phyloP scores from a whole-genome alignment of 2,113 vertebrate species.

The Cavia porcellus region DNA sequence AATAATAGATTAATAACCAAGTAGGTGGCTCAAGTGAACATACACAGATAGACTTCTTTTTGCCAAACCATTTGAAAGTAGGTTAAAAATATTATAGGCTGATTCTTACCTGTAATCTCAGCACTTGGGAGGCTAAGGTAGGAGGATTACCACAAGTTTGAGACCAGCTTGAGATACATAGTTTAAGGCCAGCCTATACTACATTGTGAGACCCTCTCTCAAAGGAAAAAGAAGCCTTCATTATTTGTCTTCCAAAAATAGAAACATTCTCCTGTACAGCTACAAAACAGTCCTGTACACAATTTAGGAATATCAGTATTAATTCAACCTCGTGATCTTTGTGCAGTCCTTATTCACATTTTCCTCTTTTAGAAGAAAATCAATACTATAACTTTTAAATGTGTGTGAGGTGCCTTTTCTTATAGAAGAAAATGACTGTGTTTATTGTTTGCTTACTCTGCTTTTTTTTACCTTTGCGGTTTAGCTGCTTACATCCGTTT shows the following conservation, averaged over 20 bases:
- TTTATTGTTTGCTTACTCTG: conserved; percentile 58
- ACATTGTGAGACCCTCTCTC: background rate
- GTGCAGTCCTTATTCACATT: background rate
- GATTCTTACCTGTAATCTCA: background rate
- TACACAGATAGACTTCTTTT: background rate
- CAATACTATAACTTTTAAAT: background rate
- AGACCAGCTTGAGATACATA: background rate
- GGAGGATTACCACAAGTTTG: background rate
- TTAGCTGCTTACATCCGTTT: conserved; percentile 97
- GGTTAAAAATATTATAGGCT: background rate
- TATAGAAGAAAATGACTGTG: background rate
- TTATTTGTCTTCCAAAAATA: conserved; percentile 25
- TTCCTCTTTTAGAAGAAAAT: conserved; percentile 11
- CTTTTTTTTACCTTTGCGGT: conserved; percentile 57
- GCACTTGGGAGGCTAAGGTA: background rate
- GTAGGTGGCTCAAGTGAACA: background rate
- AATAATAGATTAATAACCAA: background rate
- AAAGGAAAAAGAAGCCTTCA: background rate
- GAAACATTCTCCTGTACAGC: background rate
- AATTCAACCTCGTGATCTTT: conserved; percentile 26
- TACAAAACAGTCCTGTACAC: background rate
- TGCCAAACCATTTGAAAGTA: background rate
- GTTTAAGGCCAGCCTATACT: background rate
- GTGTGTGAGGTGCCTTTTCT: conserved; percentile 14
- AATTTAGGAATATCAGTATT: conserved; percentile 32